Evolutionary conservation across 2,113 vertebrate genomes (phyloP).

Genomic region (Hypomesus transpacificus): DNA sequence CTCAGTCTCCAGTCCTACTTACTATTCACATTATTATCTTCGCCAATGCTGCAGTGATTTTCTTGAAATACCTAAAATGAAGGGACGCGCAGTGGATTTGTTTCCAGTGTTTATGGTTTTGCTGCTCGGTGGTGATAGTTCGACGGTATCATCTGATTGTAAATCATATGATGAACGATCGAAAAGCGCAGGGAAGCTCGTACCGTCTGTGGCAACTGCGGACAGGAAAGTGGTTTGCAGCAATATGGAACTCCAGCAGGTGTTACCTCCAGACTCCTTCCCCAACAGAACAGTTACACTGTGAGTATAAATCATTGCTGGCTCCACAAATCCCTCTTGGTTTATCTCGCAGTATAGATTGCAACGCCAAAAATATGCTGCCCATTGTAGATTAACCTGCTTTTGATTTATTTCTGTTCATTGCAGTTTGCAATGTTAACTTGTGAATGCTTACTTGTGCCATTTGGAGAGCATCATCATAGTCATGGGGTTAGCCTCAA

Average conservation of each 20-base stretch:
- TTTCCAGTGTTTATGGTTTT: conserved; percentile 48
- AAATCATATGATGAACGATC: conserved; percentile 63
- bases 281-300: conserved; percentile 88
- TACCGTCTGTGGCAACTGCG: conserved; percentile 36
- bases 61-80: conserved; percentile 55
- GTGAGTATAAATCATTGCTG: conserved; percentile 76
- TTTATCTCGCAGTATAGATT: too few relatives aligned
- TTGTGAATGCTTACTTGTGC: too few relatives aligned
- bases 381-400: too few relatives aligned
- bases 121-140: conserved; percentile 48
- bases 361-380: too few relatives aligned
- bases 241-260: conserved; percentile 84
- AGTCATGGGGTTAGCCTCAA: too few relatives aligned
- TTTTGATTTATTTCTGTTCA: too few relatives aligned
- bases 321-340: too few relatives aligned
- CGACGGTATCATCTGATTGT: conserved; percentile 51
- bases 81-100: conserved; percentile 23
- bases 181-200: conserved; percentile 54
- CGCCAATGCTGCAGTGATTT: conserved; percentile 25
- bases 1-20: conserved; percentile 2
- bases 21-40: conserved; percentile 1
- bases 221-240: conserved; percentile 86
- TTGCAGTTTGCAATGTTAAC: too few relatives aligned
- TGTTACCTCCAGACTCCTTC: conserved; percentile 77
- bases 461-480: too few relatives aligned